Base-by-base conservation (phyloP, 1,140 invertebrate species). In the Drosophila nigrodunni region DNA sequence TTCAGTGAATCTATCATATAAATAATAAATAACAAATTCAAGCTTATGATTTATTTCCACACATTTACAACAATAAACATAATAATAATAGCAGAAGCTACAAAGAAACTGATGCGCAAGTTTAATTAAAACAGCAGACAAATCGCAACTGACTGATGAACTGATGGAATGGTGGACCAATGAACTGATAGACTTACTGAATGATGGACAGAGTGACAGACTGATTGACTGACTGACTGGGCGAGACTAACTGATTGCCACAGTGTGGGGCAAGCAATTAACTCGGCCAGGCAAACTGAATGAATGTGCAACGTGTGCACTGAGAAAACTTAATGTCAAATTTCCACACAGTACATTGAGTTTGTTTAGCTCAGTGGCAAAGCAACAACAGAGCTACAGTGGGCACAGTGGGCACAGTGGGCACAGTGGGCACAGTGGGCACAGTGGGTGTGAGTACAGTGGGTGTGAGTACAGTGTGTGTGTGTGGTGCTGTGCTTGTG, bases 81-180 rank as follows among this genome's bases (percentile, higher is more conserved):
- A 30, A 30, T 30, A 25, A 25, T 25, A 30, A 30, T 30, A 30
- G 6, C 6, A 30, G 25, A 69, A 55, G 66, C 47, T 37, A 41
- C 4, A 41, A 41, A 41, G 10, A 41, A 11, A n/a, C 35, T 39
- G 49, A 58, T 30, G n/a, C 39, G 34, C 61, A 69, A 82, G 68
- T 47, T 83, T 80, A 85, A 80, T 85, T 85, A 85, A 77, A 74
- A n/a, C 43, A 46, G 58, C 43, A 41, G 46, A 54, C 71, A 50
- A 57, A 69, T 49, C 43, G 25, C 41, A 46, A 66, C 13, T 64
- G 61, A 46, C 13, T 44, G 61, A 50, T 50, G 47, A 50, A 61
- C 46, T 18, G 44, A 44, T 39, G 55, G 55, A 54, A 69, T 34
- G 37, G 52, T 30, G 25, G 25, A 30, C 25, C 25, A 30, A 30